A percentile compares a stretch with the other conserved stretches of the same genome.
Evolutionary conservation across 1,140 invertebrate species (phyloP).

Genomic region (Phthorimaea operculella): DNA sequence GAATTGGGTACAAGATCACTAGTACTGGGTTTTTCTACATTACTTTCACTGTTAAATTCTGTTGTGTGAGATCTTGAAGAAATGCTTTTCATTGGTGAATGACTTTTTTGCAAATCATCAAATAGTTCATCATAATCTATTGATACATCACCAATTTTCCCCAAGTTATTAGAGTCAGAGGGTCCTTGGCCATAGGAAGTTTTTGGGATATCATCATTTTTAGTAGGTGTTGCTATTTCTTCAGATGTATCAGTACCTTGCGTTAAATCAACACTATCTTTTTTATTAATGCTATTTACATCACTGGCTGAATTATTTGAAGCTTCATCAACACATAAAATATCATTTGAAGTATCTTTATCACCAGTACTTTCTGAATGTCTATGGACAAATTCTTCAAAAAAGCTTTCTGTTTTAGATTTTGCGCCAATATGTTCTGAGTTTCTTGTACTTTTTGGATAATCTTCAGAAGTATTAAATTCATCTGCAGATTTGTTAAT

Average conservation of each 20-base stretch:
- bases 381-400: slow-evolving; percentile 20
- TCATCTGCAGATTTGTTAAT: too few species aligned
- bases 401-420: slow-evolving; percentile 14
- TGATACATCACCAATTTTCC: slow-evolving; percentile 40
- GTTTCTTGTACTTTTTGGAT: not conserved
- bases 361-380: slow-evolving; percentile 19
- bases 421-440: not conserved
- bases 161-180: slow-evolving; percentile 17
- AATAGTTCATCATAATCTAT: slow-evolving; percentile 50
- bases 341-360: slow-evolving; percentile 4
- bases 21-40: not conserved
- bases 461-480: not conserved
- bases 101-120: slow-evolving; percentile 10
- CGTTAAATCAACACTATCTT: slow-evolving; percentile 37
- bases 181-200: too few species aligned
- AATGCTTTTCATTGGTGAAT: not conserved
- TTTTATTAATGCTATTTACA: slow-evolving; percentile 9
- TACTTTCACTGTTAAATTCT: not conserved
- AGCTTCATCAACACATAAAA: slow-evolving; percentile 7
- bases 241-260: slow-evolving; percentile 23
- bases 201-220: not conserved
- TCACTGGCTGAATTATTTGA: not conserved
- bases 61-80: not conserved
- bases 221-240: not conserved
- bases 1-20: slow-evolving; percentile 7